Percentiles rank a stretch among this genome's conserved stretches.
These are phyloP conservation scores for Drosophila quasianomalipes DNA, from an alignment of 2,888 invertebrate genomes.

Conservation along the genomic window DNA sequence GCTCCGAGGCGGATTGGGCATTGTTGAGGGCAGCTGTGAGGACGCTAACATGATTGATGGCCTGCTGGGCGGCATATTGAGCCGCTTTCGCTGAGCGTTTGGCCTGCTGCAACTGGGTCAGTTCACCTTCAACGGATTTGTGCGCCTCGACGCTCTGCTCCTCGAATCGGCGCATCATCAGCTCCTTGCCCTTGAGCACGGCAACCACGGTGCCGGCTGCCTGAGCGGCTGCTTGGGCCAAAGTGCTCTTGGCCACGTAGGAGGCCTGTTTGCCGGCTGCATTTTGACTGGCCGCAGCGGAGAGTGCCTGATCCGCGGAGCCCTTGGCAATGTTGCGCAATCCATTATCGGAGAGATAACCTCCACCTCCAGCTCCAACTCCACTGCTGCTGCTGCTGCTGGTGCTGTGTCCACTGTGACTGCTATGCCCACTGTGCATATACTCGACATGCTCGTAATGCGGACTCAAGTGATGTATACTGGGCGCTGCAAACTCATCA, in stretches of 20 bases:
- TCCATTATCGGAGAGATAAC: constrained; percentile 88
- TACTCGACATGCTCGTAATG: constrained; percentile 59
- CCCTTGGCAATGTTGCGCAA: constrained; percentile 90
- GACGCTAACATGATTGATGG: constrained; percentile 86
- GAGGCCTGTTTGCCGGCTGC: constrained; percentile 92
- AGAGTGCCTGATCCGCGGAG: constrained; percentile 91
- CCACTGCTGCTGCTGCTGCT: constrained; percentile 16
- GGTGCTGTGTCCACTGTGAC: constrained; percentile 11
- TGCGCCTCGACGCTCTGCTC: constrained; percentile 92
- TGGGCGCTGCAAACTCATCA: constrained; percentile 64
- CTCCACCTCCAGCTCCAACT: constrained; percentile 14
- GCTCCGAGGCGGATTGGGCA: constrained; percentile 90
- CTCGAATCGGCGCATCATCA: constrained; percentile 89
- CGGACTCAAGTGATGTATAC: constrained; percentile 26
- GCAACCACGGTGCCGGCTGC: constrained; percentile 90
- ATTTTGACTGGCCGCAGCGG: constrained; percentile 90
- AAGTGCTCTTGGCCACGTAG: constrained; percentile 91
- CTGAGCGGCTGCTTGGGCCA: constrained; percentile 91
- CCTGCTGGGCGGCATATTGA: constrained; percentile 89
- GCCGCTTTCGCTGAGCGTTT: constrained; percentile 90
- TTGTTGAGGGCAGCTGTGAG: constrained; percentile 91
- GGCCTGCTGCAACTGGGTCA: constrained; percentile 90
- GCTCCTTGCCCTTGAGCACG: constrained; percentile 89
- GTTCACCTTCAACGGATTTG: constrained; percentile 88
- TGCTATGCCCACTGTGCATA: constrained; percentile 30